phyloP scores from a whole-genome alignment of 2,888 invertebrate species.

The Amiota communis region DNA sequence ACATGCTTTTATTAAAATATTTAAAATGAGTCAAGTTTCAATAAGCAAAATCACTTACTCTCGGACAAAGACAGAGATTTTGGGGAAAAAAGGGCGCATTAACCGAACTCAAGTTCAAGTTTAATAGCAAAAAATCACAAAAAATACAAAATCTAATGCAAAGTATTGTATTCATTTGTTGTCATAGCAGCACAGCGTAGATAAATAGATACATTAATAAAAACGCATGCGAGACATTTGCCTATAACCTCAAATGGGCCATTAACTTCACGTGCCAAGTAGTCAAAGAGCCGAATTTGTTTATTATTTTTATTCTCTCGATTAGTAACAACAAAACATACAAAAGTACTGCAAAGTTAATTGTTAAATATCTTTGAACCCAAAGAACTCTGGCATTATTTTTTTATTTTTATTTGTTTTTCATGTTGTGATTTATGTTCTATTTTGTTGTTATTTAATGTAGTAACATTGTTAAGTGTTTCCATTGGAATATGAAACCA shows the following conservation, averaged over 20 bases:
- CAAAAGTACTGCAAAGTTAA: not conserved
- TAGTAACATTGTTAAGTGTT: not conserved
- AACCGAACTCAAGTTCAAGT: slow-evolving; percentile 59
- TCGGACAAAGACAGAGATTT: not conserved
- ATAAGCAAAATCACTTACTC: too few species aligned
- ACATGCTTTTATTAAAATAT: not conserved
- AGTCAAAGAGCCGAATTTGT: not conserved
- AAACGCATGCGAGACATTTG: too few species aligned
- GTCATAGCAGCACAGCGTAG: too few species aligned
- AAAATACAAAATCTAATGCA: too few species aligned
- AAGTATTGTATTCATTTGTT: slow-evolving; percentile 30
- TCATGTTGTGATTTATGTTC: not conserved
- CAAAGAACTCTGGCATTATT: not conserved
- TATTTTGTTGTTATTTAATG: slow-evolving; percentile 9
- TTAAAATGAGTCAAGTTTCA: not conserved
- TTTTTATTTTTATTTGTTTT: slow-evolving; percentile 17
- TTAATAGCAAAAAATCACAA: slow-evolving; percentile 16
- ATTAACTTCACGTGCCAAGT: too few species aligned
- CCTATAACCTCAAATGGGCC: too few species aligned
- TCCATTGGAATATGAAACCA: too few species aligned
- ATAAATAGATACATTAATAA: too few species aligned
- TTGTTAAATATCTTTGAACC: slow-evolving; percentile 56
- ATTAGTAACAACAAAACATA: slow-evolving; percentile 9
- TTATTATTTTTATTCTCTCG: slow-evolving; percentile 1
- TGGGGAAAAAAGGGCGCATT: slow-evolving; percentile 46